Evolutionary conservation across 2,113 vertebrate species (phyloP), one percentile per base, ranked within the genome.

Genomic region (Tauraco erythrolophus): DNA sequence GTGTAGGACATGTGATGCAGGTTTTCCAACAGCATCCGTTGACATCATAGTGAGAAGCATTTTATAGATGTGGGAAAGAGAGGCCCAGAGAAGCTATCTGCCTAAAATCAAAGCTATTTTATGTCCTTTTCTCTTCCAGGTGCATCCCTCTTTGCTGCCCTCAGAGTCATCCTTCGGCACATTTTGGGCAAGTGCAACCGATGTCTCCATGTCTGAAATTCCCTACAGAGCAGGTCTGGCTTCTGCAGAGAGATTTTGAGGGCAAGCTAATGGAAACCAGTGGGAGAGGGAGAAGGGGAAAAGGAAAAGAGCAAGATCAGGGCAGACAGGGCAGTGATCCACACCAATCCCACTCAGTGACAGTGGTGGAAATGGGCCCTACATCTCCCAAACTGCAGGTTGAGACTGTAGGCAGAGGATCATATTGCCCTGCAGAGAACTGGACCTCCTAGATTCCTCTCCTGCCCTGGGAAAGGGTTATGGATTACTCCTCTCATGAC

Each of bases 371-470:
- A 72, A 72, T 16, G 28, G 33, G 41, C 7, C 16, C 58, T 41
- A 61, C 23, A 21, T 28, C 23, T 48, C n/a, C 41, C 1, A 1
- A 0, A 5, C 48, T 62, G 33, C 31, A 77, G 17, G 16, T 1
- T 77, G 51, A 33, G 13, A 69, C 46, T 39, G 46, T 37, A 51
- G 75, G 27, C 54, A 89, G 50, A 82, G 48, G 18, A 53, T 65
- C 7, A 41, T 16, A 15, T 3, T 48, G 35, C 3, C 48, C 22
- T 33, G 71, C 53, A 14, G 3, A 57, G 19, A 50, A 84, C 2
- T 18, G 14, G 28, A 11, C 9, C 19, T 75, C 30, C 25, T 28
- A 35, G 19, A 31, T 62, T 28, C 3, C 10, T 19, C 11, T 53
- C 22, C 54, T 30, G 37, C 22, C 37, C 19, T 66, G 2, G 8